Base-by-base conservation (phyloP, 2,113 vertebrate species). In the Scortum barcoo region DNA sequence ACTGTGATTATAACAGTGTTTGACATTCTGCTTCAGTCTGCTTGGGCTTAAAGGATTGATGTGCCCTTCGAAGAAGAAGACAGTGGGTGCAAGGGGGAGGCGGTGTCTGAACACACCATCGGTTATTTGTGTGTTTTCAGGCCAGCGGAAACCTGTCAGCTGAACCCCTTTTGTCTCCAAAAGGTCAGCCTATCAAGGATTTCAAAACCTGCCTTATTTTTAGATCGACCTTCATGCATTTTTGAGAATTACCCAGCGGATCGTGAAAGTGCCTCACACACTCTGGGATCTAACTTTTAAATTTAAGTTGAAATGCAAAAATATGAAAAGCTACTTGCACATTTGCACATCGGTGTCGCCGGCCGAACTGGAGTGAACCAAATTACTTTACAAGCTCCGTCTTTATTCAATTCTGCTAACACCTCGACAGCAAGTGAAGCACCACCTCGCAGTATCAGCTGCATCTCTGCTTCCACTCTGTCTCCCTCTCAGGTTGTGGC, bases 141-240 rank as follows among this genome's bases (percentile, higher is more conserved):
- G 81, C 12, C 28, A 33, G 67, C 42, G 48, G 66, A 60, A 71
- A 36, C 42, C 33, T 54, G 54, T 58, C 56, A 69, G 76, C 68
- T 9, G 26, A 65, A 56, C 16, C 8, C 38, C 36, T 19, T 60
- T 82, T 75, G 80, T 86, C 53, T 77, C 62, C 62, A 13, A 36
- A 85, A 90, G 78, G 81, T 90, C 84, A 81, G 54, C 28, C 14
- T 57, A 36, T 69, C 42, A n/a, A 13, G 54, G 74, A 50, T 81
- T 83, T 84, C 42, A 57, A 69, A 69, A 36, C 40, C 61, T 19
- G 67, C 74, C 51, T 65, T 70, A 56, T 70, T 84, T 28, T 73
- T 72, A 63, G 38, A 7, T 44, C 82, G 84, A 84, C 86, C 78
- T 90, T 86, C 75, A 67, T 67, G 50, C 56, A 57, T 78, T 83